phyloP scores from a whole-genome alignment of 2,888 invertebrate genomes.

The Pristionchus fissidentatus region DNA sequence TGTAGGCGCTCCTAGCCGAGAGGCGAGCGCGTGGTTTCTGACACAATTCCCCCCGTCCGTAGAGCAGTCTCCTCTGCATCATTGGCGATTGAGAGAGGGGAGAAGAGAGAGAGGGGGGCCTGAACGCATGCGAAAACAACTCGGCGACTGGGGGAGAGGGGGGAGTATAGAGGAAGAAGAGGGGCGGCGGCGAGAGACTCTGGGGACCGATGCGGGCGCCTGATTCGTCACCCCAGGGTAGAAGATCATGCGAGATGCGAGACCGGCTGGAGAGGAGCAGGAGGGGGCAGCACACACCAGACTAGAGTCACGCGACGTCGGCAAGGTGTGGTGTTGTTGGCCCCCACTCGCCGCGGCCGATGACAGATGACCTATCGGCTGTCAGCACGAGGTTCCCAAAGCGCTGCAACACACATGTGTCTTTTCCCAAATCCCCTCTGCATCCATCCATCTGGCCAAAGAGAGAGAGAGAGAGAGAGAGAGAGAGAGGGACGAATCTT shows the following conservation, averaged over 20 bases:
- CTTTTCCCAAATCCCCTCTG: not conserved
- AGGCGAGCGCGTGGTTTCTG: too few species aligned
- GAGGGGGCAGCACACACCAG: not conserved
- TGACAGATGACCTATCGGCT: not conserved
- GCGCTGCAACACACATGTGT: constrained; percentile 11
- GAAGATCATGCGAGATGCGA: too few species aligned
- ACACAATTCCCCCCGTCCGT: too few species aligned
- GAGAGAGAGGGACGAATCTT: not conserved
- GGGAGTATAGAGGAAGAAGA: not conserved
- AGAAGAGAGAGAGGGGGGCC: not conserved
- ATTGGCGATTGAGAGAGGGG: not conserved
- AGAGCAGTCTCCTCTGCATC: too few species aligned
- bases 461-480: too few species aligned
- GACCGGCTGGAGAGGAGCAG: not conserved
- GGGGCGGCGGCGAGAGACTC: not conserved
- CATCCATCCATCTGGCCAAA: not conserved
- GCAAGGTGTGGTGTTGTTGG: too few species aligned
- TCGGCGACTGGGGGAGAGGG: not conserved
- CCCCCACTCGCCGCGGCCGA: too few species aligned
- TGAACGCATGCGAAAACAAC: too few species aligned
- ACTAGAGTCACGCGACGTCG: not conserved
- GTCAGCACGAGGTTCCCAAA: not conserved
- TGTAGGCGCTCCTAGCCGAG: too few species aligned
- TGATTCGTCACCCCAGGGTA: not conserved
- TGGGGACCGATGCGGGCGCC: not conserved